Conservation (phyloP, 2,888 invertebrate species). For the Cheilosia vulpina region DNA sequence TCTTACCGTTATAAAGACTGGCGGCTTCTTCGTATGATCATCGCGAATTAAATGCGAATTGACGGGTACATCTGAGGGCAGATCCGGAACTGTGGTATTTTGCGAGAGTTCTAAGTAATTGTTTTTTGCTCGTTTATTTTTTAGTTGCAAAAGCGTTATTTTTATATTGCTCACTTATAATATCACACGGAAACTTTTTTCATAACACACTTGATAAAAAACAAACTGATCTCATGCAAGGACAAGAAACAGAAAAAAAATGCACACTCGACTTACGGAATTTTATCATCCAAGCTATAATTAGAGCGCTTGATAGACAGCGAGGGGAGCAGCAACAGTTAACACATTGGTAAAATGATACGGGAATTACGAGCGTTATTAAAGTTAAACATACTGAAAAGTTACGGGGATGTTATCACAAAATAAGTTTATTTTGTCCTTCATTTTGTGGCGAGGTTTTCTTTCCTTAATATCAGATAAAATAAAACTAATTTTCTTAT, state of each 20-base stretch:
- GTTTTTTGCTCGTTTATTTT: slow-evolving; percentile 7
- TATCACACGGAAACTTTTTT: slow-evolving; percentile 22
- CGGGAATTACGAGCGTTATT: background rate
- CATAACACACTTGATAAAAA: background rate
- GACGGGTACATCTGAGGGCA: slow-evolving; percentile 81
- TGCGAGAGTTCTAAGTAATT: slow-evolving; percentile 28
- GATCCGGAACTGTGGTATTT: slow-evolving; percentile 79
- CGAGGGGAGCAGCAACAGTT: background rate
- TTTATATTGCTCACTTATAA: slow-evolving; percentile 7
- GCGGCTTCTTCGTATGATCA: slow-evolving; percentile 86
- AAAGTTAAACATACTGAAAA: background rate
- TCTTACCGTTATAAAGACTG: slow-evolving; percentile 88
- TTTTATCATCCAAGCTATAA: slow-evolving; percentile 5
- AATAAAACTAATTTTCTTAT: no score
- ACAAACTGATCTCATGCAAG: slow-evolving; percentile 11
- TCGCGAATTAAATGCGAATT: slow-evolving; percentile 83
- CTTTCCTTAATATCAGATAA: no score
- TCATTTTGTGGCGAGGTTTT: no score
- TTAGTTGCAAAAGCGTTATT: slow-evolving; percentile 51
- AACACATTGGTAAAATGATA: background rate
- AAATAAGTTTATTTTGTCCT: no score
- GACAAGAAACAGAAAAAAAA: background rate
- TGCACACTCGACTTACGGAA: slow-evolving; percentile 15
- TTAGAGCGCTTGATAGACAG: slow-evolving; percentile 8
- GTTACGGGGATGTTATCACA: no score